These are phyloP conservation scores for Euspilapteryx auroguttella DNA, from an alignment of 2,888 invertebrate genomes.

Conservation along the genomic window DNA sequence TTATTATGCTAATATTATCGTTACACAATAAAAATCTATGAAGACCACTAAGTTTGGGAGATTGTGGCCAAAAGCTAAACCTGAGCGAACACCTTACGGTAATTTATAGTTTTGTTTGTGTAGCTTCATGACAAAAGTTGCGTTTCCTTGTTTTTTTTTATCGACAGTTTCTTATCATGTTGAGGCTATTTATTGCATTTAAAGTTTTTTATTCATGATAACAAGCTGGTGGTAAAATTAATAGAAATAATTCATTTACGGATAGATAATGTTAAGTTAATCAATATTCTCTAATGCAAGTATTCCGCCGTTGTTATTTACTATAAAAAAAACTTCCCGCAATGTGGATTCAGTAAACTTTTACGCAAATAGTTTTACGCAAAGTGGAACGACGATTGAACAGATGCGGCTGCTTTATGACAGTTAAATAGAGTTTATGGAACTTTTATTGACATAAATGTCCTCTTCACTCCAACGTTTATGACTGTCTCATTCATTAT, in stretches of 20 bases:
- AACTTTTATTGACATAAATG: constrained; percentile 61
- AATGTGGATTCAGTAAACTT: too few relatives aligned
- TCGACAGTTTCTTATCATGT: constrained; percentile 38
- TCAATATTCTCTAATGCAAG: too few relatives aligned
- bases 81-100: constrained; percentile 41
- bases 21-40: constrained; percentile 31
- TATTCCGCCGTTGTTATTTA: too few relatives aligned
- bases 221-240: not conserved
- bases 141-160: constrained; percentile 50
- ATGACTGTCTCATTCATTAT: constrained; percentile 55
- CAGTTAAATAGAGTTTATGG: constrained; percentile 56
- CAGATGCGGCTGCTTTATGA: constrained; percentile 58
- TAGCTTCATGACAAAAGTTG: constrained; percentile 46
- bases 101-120: constrained; percentile 49
- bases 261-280: too few relatives aligned
- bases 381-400: constrained; percentile 16
- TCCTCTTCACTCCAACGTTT: constrained; percentile 51
- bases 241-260: too few relatives aligned
- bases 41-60: constrained; percentile 37
- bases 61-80: constrained; percentile 44
- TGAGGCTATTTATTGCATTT: constrained; percentile 37
- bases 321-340: too few relatives aligned
- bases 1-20: constrained; percentile 43
- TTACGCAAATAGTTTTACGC: too few relatives aligned
- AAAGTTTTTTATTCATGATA: constrained; percentile 3